These are phyloP conservation scores for Drosophila equinoxialis DNA, from an alignment of 1,140 invertebrate species.

Conservation along the genomic window DNA sequence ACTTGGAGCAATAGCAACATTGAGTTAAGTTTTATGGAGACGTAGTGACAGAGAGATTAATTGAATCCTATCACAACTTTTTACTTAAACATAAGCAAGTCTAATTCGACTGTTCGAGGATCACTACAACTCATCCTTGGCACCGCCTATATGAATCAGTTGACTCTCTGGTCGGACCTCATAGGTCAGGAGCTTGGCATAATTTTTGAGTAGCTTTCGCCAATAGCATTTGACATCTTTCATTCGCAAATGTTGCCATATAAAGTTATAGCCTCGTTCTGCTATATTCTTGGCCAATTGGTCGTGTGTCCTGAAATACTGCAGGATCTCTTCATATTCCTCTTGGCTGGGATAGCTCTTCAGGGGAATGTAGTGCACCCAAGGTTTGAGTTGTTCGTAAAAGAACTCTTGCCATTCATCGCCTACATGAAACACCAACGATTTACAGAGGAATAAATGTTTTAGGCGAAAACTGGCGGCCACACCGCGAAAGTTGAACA, in stretches of 20 bases:
- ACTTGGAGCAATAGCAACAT: not conserved
- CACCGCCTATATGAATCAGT: constrained; percentile 81
- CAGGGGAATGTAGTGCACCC: constrained; percentile 98
- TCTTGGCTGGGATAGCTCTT: constrained; percentile 87
- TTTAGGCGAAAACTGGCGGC: constrained; percentile 98
- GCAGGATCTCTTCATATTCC: constrained; percentile 88
- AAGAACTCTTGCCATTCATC: constrained; percentile 98
- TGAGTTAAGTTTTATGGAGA: not conserved
- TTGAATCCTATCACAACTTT: not conserved
- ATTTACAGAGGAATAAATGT: constrained; percentile 96
- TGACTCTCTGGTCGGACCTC: constrained; percentile 85
- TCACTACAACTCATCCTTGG: constrained; percentile 56
- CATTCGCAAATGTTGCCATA: constrained; percentile 93
- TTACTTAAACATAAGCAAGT: not conserved
- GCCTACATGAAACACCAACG: constrained; percentile 97
- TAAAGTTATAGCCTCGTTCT: constrained; percentile 90
- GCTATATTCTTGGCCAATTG: constrained; percentile 91
- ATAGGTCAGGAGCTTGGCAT: constrained; percentile 91
- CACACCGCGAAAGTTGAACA: constrained; percentile 98
- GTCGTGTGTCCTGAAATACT: constrained; percentile 92
- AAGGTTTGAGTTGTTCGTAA: constrained; percentile 94
- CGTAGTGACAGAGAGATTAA: not conserved
- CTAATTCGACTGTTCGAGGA: not conserved
- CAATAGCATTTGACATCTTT: constrained; percentile 94
- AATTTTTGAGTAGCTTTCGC: constrained; percentile 90